Evolutionary conservation across 1,140 invertebrate species (phyloP), one percentile per base, ranked within the genome.

Genomic region (Drosophila arizonae): DNA sequence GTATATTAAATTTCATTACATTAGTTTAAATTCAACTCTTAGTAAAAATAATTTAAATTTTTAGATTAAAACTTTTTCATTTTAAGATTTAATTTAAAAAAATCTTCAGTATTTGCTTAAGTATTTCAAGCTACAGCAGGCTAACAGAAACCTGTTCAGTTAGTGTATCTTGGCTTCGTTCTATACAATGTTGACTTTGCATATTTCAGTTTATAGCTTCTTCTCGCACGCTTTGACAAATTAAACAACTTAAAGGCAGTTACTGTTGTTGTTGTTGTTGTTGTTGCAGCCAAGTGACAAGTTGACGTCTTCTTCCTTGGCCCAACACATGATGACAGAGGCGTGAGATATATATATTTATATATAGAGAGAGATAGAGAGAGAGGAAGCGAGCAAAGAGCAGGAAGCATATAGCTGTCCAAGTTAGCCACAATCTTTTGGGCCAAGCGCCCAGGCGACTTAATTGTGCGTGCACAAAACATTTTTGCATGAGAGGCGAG

Each of bases 301-400:
- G 64, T 85, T 84, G 81, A 84, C 58, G 81, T 81, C 81, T 85
- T 81, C 81, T 85, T 77, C 58, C 26, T 84, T 77, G 81, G 73
- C 81, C 69, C 48, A 50, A 62, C 61, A 62, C 69, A 61, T 48
- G 15, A 24, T 45, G n/a, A 30, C 13, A 39, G 30, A 50, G 33
- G 33, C 33, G 9, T 9, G 9, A 33, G 15, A 17, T 24, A 24
- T 24, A 2, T 3, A 24, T 24, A 24, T 24, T 1, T 24, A 24
- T 2, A 24, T 24, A 24, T 2, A 26, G 48, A n/a, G 11, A 33
- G 8, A 3, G 13, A n/a, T n/a, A 30, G n/a, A 15, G 24, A 24
- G 15, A 24, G 28, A 4, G 9, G 51, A 6, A 28, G 56, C 8
- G 11, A 6, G n/a, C 5, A 3, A 28, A 24, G 43, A 58, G 55